Evolutionary conservation across 2,888 invertebrate species (phyloP), one percentile per base, ranked within the genome.

Genomic region (Phyllotreta cruciferae): DNA sequence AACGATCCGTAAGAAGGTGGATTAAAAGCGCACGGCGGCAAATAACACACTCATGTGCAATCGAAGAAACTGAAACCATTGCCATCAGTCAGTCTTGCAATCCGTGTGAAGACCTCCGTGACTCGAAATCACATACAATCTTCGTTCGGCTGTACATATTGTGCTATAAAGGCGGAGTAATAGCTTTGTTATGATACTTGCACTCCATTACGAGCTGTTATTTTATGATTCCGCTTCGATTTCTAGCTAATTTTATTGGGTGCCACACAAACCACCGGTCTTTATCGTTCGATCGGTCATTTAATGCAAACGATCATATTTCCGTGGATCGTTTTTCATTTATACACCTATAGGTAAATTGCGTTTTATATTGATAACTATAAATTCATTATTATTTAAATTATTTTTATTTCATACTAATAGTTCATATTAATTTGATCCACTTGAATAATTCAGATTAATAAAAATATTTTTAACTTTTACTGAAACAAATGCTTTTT

Each of bases 141-240:
- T 73, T 74, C 72, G 74, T 74, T 74, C 73, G 71, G 72, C 71
- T 78, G 74, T 71, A 74, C 69, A 73, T 71, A 74, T 75, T 75
- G 74, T 75, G 76, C 77, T 70, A 77, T 77, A 78, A 77, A 77
- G 78, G 78, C 78, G 79, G 78, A 72, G 77, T 78, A 79, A 79
- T 78, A 72, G 77, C 75, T 74, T 74, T 77, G 75, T 77, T 76
- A 76, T 75, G 76, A 76, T 78, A 76, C 78, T 76, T 76, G 74
- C 71, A 37, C 9, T 76, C 74, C 74, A 75, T 75, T 74, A 73
- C 73, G 67, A 66, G 66, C 66, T 64, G 72, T 70, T 71, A 73
- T 74, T 73, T 75, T 74, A 75, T 74, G 73, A 73, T 74, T 73
- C 72, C 67, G 68, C 71, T 73, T 70, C 70, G 66, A 74, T 72